These are phyloP conservation scores for Astyanax mexicanus DNA, from an alignment of 2,797 vertebrate genomes.

Conservation along the genomic window DNA sequence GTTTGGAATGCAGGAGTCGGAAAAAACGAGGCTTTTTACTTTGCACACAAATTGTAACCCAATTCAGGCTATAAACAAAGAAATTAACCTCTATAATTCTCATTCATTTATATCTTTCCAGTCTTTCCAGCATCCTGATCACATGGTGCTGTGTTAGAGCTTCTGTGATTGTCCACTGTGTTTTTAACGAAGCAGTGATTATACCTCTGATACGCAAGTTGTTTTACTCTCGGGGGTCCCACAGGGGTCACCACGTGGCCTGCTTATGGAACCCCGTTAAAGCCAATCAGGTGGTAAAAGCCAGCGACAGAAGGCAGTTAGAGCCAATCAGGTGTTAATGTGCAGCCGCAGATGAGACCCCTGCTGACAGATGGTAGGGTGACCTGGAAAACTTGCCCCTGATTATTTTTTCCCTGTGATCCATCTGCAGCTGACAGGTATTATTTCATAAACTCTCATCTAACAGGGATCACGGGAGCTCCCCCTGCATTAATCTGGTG, in stretches of 20 bases:
- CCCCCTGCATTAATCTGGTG: constrained; percentile 87
- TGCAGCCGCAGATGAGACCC: constrained; percentile 83
- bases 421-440: constrained; percentile 96
- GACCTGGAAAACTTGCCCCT: constrained; percentile 95
- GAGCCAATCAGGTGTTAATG: constrained; percentile 95
- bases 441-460: constrained; percentile 93
- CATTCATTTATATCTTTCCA: neutral
- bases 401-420: constrained; percentile 85
- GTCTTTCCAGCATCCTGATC: neutral
- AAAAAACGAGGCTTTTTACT: neutral
- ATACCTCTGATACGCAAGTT: constrained; percentile 86
- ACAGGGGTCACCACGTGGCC: constrained; percentile 42
- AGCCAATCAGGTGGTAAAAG: constrained; percentile 53
- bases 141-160: neutral
- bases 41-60: constrained; percentile 3
- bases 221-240: constrained; percentile 65
- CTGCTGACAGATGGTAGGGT: constrained; percentile 79
- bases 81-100: constrained; percentile 17
- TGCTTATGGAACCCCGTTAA: constrained; percentile 65
- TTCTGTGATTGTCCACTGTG: neutral
- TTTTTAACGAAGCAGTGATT: constrained; percentile 81
- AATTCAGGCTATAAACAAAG: constrained; percentile 1
- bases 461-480: constrained; percentile 85
- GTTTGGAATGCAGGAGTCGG: neutral
- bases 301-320: constrained; percentile 81